phyloP scores from a whole-genome alignment of 1,140 invertebrate species.

The Agrypnia vestita region DNA sequence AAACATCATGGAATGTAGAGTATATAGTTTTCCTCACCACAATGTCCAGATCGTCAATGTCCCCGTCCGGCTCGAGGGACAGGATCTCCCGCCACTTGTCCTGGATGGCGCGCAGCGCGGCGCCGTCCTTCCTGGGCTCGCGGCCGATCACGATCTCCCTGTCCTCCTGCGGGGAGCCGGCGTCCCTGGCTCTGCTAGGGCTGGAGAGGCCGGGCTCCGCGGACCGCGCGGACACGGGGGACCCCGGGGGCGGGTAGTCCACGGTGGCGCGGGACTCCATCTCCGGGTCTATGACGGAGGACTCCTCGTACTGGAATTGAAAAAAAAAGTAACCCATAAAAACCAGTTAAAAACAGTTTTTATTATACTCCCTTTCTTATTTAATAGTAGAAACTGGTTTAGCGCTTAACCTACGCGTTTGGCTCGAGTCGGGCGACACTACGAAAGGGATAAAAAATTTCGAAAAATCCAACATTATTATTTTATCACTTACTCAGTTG shows the following conservation, averaged over 20 bases:
- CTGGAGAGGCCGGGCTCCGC: conserved; percentile 74
- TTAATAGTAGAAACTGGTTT: no score
- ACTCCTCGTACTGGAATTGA: conserved; percentile 70
- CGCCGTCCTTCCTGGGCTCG: conserved; percentile 72
- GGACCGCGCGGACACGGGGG: conserved; percentile 67
- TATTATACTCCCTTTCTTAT: no score
- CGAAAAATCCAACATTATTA: no score
- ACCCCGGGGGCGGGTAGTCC: conserved; percentile 68
- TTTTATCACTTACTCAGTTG: no score
- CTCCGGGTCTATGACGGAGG: conserved; percentile 80
- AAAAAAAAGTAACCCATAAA: no score
- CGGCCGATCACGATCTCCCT: conserved; percentile 79
- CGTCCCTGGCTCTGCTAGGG: conserved; percentile 65
- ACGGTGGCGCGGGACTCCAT: conserved; percentile 77
- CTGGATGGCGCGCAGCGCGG: conserved; percentile 78
- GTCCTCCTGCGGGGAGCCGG: conserved; percentile 68
- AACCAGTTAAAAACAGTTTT: no score
- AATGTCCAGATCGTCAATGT: conserved; percentile 79
- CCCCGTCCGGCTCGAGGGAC: conserved; percentile 65
- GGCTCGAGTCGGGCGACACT: no score
- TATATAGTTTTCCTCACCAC: conserved; percentile 82
- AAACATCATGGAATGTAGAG: no score
- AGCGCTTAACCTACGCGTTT: no score
- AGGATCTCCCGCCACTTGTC: conserved; percentile 82
- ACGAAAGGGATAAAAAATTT: no score